phyloP scores from a whole-genome alignment of 2,888 invertebrate genomes.

The Polymixis flavicincta region DNA sequence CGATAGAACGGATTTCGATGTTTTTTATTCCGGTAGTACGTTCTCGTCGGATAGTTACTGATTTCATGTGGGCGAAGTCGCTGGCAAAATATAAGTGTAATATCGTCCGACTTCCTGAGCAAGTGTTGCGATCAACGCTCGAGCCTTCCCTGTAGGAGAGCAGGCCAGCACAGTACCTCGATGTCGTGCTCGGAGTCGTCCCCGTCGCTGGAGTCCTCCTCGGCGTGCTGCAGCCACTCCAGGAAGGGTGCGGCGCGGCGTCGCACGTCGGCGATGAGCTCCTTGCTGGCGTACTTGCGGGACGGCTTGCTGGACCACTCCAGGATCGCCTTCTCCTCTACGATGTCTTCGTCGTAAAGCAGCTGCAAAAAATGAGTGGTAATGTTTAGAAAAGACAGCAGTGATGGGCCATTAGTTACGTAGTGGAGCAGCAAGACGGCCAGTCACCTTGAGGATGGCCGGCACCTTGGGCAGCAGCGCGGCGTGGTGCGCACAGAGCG shows the following conservation, averaged over 20 bases:
- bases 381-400: neutral
- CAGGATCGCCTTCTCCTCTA: conserved; percentile 97
- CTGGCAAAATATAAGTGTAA: neutral
- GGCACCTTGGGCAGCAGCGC: conserved; percentile 96
- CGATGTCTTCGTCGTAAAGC: conserved; percentile 98
- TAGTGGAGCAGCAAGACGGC: neutral
- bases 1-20: no score
- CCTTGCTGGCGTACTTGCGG: conserved; percentile 98
- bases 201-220: conserved; percentile 96
- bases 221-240: conserved; percentile 99
- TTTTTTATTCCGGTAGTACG: no score
- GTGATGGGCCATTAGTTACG: conserved; percentile 97
- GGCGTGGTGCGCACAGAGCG: conserved; percentile 95
- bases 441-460: conserved; percentile 93
- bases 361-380: conserved; percentile 85
- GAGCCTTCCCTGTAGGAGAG: neutral
- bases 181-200: conserved; percentile 92
- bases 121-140: neutral
- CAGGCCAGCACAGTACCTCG: conserved; percentile 87
- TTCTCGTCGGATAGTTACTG: no score
- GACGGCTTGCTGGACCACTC: conserved; percentile 99
- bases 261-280: conserved; percentile 97
- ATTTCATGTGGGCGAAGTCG: no score
- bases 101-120: neutral
- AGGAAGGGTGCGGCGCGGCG: conserved; percentile 98